Conservation (phyloP, 2,797 vertebrate species). For the Squalus acanthias region DNA sequence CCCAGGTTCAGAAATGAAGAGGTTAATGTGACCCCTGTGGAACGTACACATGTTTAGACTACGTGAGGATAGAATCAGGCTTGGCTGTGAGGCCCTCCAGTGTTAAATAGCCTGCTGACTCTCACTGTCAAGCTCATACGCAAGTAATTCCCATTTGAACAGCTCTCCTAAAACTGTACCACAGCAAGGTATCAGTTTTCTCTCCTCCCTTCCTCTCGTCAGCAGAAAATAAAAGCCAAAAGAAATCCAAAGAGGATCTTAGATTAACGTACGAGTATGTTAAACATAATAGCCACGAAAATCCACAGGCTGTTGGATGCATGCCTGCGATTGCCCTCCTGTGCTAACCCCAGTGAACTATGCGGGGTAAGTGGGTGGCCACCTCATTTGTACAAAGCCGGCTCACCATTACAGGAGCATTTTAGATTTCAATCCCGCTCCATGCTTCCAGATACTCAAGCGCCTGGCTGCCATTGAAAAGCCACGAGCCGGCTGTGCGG, state of each 20-base stretch:
- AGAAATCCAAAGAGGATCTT: neutral
- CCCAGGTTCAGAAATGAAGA: neutral
- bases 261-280: neutral
- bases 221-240: neutral
- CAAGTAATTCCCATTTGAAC: neutral
- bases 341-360: neutral
- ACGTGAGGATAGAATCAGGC: neutral
- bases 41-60: neutral
- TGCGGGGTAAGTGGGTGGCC: neutral
- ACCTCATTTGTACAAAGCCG: neutral
- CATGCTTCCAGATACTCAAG: neutral
- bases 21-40: neutral
- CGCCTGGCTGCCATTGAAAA: neutral
- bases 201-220: neutral
- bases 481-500: no score
- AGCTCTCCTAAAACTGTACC: neutral
- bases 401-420: neutral
- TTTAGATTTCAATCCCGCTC: neutral
- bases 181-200: neutral
- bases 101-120: neutral
- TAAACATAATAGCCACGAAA: neutral
- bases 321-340: neutral
- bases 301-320: no score
- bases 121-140: neutral
- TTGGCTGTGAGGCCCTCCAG: neutral